phyloP scores from a whole-genome alignment of 2,113 vertebrate species.

The Macroglossus sobrinus region DNA sequence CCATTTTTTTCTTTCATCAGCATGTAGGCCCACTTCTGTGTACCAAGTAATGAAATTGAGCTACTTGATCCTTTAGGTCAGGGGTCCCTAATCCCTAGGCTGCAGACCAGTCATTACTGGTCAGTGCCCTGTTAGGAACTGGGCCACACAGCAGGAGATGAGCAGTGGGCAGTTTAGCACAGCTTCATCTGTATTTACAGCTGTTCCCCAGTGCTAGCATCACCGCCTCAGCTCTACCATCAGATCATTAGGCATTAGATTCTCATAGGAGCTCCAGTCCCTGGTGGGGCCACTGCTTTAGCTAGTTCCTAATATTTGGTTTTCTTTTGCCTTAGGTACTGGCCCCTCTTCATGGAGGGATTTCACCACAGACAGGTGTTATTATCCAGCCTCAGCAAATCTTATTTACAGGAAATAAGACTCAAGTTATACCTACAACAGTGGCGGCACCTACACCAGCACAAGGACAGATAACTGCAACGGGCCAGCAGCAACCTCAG shows the following conservation, averaged over 20 bases:
- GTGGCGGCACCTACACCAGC: slow-evolving; percentile 86
- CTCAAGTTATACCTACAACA: slow-evolving; percentile 92
- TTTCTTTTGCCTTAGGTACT: slow-evolving; percentile 86
- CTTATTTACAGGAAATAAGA: slow-evolving; percentile 95
- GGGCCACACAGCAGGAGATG: no score
- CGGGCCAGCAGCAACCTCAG: slow-evolving; percentile 86
- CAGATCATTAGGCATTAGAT: no score
- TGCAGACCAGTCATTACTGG: no score
- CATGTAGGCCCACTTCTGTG: background rate
- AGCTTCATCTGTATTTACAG: no score
- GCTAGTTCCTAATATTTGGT: background rate
- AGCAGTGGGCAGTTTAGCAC: no score
- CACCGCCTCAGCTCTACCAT: no score
- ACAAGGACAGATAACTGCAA: slow-evolving; percentile 89
- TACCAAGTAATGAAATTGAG: background rate
- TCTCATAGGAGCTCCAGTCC: no score
- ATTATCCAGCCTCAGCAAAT: slow-evolving; percentile 99
- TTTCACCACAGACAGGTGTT: slow-evolving; percentile 96
- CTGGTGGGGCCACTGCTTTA: no score
- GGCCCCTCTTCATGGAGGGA: slow-evolving; percentile 92
- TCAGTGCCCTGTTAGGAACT: no score
- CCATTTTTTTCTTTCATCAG: background rate
- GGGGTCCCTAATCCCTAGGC: no score
- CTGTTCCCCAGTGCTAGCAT: no score
- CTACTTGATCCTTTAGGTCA: background rate